Percentiles rank a stretch among this genome's conserved stretches.
phyloP scores from a whole-genome alignment of 2,797 vertebrate genomes.

The Cirrhinus molitorella region DNA sequence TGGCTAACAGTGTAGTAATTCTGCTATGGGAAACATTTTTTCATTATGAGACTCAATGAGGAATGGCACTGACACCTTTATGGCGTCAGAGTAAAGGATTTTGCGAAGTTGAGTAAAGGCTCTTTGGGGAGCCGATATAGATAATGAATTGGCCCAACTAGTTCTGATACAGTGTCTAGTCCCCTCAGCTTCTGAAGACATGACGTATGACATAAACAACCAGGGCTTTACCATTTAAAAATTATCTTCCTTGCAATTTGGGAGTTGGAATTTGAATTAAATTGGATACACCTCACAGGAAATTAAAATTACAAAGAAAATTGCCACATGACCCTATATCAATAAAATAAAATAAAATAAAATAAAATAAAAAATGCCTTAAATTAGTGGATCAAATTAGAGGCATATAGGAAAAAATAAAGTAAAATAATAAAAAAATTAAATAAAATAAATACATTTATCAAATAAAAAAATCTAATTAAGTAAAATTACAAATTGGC shows the following conservation, averaged over 20 bases:
- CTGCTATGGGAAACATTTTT: conserved; percentile 38
- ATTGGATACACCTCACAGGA: neutral
- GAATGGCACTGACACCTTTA: conserved; percentile 6
- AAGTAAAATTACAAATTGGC: too few relatives aligned
- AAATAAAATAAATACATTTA: too few relatives aligned
- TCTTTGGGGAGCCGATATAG: neutral
- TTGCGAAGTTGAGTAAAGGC: neutral
- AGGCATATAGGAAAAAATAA: neutral
- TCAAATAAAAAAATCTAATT: too few relatives aligned
- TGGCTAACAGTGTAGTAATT: conserved; percentile 44
- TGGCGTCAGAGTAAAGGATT: neutral
- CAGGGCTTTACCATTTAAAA: neutral
- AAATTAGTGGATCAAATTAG: neutral
- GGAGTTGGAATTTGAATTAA: neutral
- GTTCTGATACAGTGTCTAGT: neutral
- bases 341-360: too few relatives aligned
- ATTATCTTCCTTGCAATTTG: neutral
- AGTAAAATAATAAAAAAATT: too few relatives aligned
- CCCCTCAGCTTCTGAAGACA: conserved; percentile 2
- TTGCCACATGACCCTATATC: too few relatives aligned
- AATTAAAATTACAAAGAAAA: neutral
- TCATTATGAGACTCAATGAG: conserved; percentile 15
- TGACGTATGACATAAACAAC: neutral
- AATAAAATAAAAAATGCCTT: neutral
- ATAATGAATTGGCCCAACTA: neutral